Evolutionary conservation across 2,888 invertebrate genomes (phyloP), one percentile per base, ranked within the genome.

Genomic region (Tholera decimalis): DNA sequence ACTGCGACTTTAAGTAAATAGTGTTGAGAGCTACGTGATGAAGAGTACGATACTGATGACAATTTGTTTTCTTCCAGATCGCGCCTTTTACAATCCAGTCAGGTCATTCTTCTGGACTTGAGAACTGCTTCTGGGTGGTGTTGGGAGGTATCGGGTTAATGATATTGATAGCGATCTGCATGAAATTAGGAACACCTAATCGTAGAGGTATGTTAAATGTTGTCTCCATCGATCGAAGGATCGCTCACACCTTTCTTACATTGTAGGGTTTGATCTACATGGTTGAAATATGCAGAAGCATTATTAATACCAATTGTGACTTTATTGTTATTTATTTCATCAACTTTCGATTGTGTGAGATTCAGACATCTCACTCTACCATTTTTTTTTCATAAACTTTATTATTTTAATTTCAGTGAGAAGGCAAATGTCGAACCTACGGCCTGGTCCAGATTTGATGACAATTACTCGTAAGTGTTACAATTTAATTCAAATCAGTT

Each of bases 381-480:
- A n/a, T n/a, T n/a, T n/a, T 15, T 3, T 8, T 24, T 33, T 24
- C 0, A 5, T 62, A 0, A 35, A 20, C 3, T n/a, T 35, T n/a
- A 3, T 18, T 30, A 0, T 47, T 24, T 51, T 44, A n/a, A 15
- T 81, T 70, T 4, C 72, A 80, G 82, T 51, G n/a, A 61, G 70
- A 26, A 76, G 80, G 71, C 80, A 69, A 13, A 39, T 54, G 15
- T 66, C 65, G 15, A 51, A 58, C 18, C 51, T 90, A 56, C 91
- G 91, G 89, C 85, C 86, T 1, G 83, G 89, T 1, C 85, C 90
- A 0, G 88, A 79, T 39, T 90, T 89, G 0, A 81, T 84, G 15
- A 89, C 90, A 3, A 89, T 89, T 0, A 88, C 84, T 63, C 73
- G 93, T 93, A 79, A 91, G 92, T 90, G 43, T 53, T 18, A 15